A percentile compares a stretch with the other conserved stretches of the same genome.
Conservation (phyloP, 64 coral and sea anemone species). For the Cladopsammia gracilis region DNA sequence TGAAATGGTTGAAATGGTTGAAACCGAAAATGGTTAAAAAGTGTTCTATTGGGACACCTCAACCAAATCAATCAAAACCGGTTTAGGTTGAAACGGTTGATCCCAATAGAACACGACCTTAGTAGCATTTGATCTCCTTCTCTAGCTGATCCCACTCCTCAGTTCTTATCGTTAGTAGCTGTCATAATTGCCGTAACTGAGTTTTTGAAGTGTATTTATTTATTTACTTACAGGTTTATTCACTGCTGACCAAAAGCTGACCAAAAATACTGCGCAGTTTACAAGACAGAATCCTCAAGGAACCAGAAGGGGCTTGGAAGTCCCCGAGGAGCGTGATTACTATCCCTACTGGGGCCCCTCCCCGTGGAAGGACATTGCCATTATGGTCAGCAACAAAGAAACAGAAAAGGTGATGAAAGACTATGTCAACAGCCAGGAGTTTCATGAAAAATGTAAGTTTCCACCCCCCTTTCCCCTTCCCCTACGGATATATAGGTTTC, state of each 20-base stretch:
- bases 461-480: too few species aligned
- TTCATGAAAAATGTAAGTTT: background rate
- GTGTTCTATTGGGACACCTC: too few species aligned
- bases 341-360: constrained; percentile 81
- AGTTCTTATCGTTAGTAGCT: too few species aligned
- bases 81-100: too few species aligned
- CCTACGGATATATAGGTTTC: too few species aligned
- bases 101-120: too few species aligned
- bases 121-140: too few species aligned
- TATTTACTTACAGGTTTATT: constrained; percentile 2
- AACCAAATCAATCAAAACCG: too few species aligned
- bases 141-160: too few species aligned
- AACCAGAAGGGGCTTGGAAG: constrained; percentile 64
- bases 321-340: constrained; percentile 82
- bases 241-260: constrained; percentile 38
- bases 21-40: too few species aligned
- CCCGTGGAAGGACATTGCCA: constrained; percentile 66
- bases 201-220: background rate
- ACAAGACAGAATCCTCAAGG: constrained; percentile 76
- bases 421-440: background rate
- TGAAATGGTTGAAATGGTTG: too few species aligned
- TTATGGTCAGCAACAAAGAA: constrained; percentile 29
- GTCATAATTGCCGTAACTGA: too few species aligned
- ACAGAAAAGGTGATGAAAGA: constrained; percentile 26
- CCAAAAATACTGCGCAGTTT: constrained; percentile 41